Conservation (phyloP, 2,888 invertebrate species). For the Ormyrus pomaceus region DNA sequence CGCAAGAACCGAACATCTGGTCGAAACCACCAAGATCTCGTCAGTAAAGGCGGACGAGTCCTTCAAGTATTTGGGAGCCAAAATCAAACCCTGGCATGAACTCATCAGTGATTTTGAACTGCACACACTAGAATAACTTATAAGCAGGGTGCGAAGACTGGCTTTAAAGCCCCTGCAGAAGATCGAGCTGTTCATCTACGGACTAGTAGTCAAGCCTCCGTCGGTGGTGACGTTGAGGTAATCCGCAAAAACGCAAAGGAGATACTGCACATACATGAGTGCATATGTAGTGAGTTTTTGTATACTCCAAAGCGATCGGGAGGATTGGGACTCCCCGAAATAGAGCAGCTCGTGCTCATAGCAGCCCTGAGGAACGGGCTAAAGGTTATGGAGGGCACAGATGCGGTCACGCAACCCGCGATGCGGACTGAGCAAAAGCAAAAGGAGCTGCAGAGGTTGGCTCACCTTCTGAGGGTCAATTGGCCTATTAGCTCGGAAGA, state of each 20-base stretch:
- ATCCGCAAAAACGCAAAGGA: slow-evolving; percentile 37
- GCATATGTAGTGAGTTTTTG: not conserved
- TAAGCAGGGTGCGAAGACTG: not conserved
- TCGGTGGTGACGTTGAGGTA: not conserved
- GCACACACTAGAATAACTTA: not conserved
- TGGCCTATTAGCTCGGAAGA: too few relatives aligned
- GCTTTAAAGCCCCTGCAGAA: slow-evolving; percentile 47
- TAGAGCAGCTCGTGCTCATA: not conserved
- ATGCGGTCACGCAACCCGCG: not conserved
- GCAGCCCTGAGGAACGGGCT: not conserved
- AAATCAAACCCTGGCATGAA: not conserved
- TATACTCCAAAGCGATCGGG: not conserved
- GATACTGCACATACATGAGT: not conserved
- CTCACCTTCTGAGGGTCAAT: too few relatives aligned
- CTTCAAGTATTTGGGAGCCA: not conserved
- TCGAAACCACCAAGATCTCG: not conserved
- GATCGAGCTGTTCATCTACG: slow-evolving; percentile 23
- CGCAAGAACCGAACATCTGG: not conserved
- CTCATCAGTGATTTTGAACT: not conserved
- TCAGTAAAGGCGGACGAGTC: not conserved
- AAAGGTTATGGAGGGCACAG: not conserved
- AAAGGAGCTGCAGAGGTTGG: too few relatives aligned
- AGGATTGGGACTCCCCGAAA: not conserved
- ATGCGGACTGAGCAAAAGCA: not conserved
- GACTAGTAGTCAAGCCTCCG: slow-evolving; percentile 17